Evolutionary conservation across 1,140 invertebrate species (phyloP), one percentile per base, ranked within the genome.

Genomic region (Drosophila arawakana): DNA sequence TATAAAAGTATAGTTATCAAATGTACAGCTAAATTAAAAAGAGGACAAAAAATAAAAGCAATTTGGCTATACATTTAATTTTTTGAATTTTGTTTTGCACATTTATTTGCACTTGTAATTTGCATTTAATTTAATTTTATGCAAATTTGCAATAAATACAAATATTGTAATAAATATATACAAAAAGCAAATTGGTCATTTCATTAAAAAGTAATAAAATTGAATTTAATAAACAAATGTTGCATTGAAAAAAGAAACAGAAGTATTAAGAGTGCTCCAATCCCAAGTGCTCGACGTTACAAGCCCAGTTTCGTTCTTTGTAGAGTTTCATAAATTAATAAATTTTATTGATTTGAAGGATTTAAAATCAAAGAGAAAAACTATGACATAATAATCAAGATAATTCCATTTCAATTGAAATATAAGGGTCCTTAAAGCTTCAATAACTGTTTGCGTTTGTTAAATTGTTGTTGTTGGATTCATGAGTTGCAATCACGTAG

Each of bases 121-220:
- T 78, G 74, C 65, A 88, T 86, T 80, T 73, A 77, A 77, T 88
- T 80, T 76, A 39, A 69, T 44, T 77, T 67, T 73, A 85, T 85
- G 79, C 65, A 81, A 75, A 84, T 81, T 81, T 75, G 10, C 49
- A 47, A 61, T 61, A 67, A 73, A 15, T 49, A 76, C 44, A 80
- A 74, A 44, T 65, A 68, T 85, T 77, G 63, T 63, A 62, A 63
- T 43, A 47, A 60, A 54, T 44, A 46, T 39, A 52, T 30, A 5
- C 37, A 67, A 46, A 46, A 44, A 57, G 52, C 47, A 49, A 39
- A 37, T 52, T 60, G 47, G 34, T 13, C 43, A 62, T 79, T 85
- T 82, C 66, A 82, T 85, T 79, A 85, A 81, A 85, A 49, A 39
- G 57, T 39, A 61, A 85, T 85, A 69, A 78, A 74, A 68, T 37